Evolutionary conservation across 2,797 vertebrate species (phyloP).

Genomic region (Chaenodraco wilsoni): DNA sequence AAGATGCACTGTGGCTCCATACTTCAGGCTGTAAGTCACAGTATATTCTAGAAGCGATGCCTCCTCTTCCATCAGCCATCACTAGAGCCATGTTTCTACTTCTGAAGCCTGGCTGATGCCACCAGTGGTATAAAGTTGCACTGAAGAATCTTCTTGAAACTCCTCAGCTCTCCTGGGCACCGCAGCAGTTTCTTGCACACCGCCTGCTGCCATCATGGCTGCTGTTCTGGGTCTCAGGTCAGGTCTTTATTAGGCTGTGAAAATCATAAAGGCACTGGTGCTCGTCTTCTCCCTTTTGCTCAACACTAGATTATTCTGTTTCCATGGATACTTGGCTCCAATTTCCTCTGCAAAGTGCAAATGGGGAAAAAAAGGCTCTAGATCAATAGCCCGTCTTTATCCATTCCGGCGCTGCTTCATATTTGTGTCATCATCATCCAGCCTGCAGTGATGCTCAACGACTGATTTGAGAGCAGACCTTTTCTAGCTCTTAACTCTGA

Average conservation of each 20-base stretch:
- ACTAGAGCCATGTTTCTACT: not conserved
- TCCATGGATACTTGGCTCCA: constrained; percentile 68
- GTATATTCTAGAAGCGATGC: not conserved
- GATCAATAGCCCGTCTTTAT: constrained; percentile 45
- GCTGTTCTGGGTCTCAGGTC: constrained; percentile 4
- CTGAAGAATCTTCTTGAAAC: not conserved
- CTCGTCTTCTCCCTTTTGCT: constrained; percentile 3
- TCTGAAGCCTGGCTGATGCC: fast-evolving
- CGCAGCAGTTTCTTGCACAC: not conserved
- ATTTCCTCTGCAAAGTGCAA: constrained; percentile 51
- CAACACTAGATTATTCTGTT: constrained; percentile 46
- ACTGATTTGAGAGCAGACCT: not conserved
- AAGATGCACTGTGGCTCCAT: too few species aligned
- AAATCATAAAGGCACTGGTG: constrained; percentile 23
- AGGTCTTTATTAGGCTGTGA: constrained; percentile 15
- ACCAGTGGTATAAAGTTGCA: not conserved
- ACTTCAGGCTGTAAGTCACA: not conserved
- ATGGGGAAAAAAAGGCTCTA: not conserved
- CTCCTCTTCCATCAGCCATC: not conserved
- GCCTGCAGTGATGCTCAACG: not conserved
- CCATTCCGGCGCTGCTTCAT: not conserved
- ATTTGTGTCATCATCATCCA: constrained; percentile 15
- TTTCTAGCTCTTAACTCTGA: not conserved
- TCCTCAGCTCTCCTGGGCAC: not conserved
- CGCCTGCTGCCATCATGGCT: not conserved